Evolutionary conservation across 2,113 vertebrate species (phyloP).

Genomic region (Cyprinodon variegatus): DNA sequence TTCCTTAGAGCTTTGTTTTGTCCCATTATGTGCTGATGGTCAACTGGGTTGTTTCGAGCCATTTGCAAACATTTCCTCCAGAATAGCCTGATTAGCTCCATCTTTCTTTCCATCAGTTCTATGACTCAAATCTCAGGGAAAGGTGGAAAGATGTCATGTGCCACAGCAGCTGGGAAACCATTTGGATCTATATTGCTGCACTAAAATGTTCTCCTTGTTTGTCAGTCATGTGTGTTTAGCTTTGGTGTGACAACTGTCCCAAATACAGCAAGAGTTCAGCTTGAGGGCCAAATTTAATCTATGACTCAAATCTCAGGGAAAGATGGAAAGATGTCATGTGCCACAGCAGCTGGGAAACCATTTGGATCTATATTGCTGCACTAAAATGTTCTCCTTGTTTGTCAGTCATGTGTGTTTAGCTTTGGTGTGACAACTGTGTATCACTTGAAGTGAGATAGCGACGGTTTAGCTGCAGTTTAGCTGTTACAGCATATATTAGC

Average conservation of each 20-base stretch:
- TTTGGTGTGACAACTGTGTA: conserved; percentile 8
- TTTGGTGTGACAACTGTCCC: conserved; percentile 11
- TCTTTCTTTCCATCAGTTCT: too few species aligned
- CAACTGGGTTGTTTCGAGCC: too few species aligned
- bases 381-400: background rate
- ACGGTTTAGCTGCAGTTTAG: conserved; percentile 10
- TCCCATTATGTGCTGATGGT: too few species aligned
- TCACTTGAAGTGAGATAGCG: background rate
- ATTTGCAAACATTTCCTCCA: too few species aligned
- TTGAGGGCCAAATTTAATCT: too few species aligned
- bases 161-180: background rate
- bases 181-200: background rate
- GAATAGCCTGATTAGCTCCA: too few species aligned
- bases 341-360: background rate
- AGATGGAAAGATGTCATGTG: background rate
- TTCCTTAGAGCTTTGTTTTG: too few species aligned
- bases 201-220: background rate
- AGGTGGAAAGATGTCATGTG: background rate
- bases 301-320: background rate
- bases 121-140: background rate
- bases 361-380: background rate
- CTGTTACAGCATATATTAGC: conserved; percentile 7
- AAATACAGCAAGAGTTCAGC: too few species aligned
- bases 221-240: background rate
- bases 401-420: background rate